phyloP scores from a whole-genome alignment of 2,888 invertebrate species.

The Hirudinaria manillensis region DNA sequence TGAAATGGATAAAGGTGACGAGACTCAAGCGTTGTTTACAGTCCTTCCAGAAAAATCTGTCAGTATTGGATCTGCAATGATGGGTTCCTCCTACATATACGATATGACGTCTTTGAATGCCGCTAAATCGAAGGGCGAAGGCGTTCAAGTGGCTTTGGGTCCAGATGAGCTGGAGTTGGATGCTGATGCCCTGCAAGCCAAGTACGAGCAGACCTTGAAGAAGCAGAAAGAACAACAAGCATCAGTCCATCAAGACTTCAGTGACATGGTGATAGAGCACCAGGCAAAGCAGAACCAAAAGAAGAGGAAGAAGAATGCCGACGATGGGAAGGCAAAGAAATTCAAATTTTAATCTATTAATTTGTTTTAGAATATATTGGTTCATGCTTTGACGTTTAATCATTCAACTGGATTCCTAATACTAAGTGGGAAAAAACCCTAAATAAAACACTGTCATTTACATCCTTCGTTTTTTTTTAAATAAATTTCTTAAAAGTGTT shows the following conservation, averaged over 20 bases:
- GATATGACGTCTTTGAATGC: conserved; percentile 64
- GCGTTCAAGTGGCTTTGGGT: conserved; percentile 87
- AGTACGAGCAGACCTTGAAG: conserved; percentile 90
- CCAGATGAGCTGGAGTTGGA: conserved; percentile 94
- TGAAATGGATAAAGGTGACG: conserved; percentile 89
- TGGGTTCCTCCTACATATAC: conserved; percentile 92
- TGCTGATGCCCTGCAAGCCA: conserved; percentile 75
- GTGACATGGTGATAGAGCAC: conserved; percentile 97
- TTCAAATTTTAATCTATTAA: conserved; percentile 91
- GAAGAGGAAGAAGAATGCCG: conserved; percentile 74
- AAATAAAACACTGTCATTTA: no score
- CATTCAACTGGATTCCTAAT: no score
- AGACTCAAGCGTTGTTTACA: conserved; percentile 89
- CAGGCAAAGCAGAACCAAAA: conserved; percentile 87
- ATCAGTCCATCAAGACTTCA: conserved; percentile 84
- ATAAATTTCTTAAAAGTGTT: no score
- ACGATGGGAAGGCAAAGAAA: conserved; percentile 84
- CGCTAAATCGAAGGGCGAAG: conserved; percentile 43
- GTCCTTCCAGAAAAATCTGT: conserved; percentile 85
- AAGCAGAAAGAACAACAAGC: conserved; percentile 75
- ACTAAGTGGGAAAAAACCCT: no score
- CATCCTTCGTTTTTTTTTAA: no score
- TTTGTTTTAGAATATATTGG: no score
- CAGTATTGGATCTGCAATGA: conserved; percentile 72
- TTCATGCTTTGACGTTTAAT: no score